A percentile compares a stretch with the other conserved stretches of the same genome.
phyloP scores from a whole-genome alignment of 2,888 invertebrate species.

The Temnothorax unifasciatus region DNA sequence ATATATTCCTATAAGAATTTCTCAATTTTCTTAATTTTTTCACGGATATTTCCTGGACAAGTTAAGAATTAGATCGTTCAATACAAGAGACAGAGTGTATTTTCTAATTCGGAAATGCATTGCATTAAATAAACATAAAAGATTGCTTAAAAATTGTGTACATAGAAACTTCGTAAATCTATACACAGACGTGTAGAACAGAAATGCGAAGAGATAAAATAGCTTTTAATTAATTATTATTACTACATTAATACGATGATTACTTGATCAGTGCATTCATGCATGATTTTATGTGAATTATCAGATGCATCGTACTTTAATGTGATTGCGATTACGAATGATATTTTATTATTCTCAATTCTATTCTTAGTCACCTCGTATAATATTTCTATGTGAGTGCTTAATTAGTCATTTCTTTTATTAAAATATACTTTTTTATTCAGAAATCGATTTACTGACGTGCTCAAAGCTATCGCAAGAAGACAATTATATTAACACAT shows the following conservation, averaged over 20 bases:
- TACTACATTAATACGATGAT: slow-evolving; percentile 21
- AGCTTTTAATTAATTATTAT: slow-evolving; percentile 44
- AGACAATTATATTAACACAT: background rate
- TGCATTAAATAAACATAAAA: background rate
- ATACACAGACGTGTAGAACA: background rate
- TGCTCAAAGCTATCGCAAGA: background rate
- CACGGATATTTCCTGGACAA: background rate
- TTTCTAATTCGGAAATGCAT: background rate
- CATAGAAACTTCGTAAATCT: slow-evolving; percentile 15
- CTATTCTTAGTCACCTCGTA: background rate
- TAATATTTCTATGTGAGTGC: background rate
- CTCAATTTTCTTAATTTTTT: background rate
- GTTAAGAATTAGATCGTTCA: background rate
- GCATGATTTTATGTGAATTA: slow-evolving; percentile 36
- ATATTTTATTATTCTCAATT: slow-evolving; percentile 24
- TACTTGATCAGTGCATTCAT: slow-evolving; percentile 14
- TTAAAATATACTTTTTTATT: slow-evolving; percentile 1
- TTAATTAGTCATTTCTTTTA: background rate
- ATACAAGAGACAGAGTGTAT: background rate
- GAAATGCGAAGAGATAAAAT: slow-evolving; percentile 30
- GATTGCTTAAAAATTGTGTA: slow-evolving; percentile 1
- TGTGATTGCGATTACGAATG: slow-evolving; percentile 19
- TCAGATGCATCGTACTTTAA: slow-evolving; percentile 42
- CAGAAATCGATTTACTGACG: background rate
- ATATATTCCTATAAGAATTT: background rate